These are phyloP conservation scores for Tipula confusa DNA, from an alignment of 2,888 invertebrate genomes.

Conservation along the genomic window DNA sequence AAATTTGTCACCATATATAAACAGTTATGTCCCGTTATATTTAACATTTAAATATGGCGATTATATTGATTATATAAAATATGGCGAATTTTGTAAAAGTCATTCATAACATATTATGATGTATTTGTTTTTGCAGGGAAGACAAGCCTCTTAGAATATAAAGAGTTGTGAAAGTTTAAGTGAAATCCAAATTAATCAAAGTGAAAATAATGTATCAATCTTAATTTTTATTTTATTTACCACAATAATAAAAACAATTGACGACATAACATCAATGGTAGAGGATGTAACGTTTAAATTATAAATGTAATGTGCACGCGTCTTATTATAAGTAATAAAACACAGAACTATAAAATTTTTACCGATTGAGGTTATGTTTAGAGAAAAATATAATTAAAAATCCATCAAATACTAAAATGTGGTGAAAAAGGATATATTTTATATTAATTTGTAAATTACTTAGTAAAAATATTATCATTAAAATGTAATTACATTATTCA, in stretches of 20 bases:
- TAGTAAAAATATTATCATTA: background rate
- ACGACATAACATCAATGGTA: background rate
- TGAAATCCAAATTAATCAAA: constrained; percentile 20
- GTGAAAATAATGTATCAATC: background rate
- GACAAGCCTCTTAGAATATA: background rate
- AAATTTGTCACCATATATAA: background rate
- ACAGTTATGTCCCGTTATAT: background rate
- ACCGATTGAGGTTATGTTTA: background rate
- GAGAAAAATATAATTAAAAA: background rate
- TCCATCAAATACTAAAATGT: background rate
- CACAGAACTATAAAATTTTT: background rate
- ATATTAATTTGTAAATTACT: background rate
- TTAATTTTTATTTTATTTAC: background rate
- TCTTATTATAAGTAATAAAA: background rate
- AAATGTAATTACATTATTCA: background rate
- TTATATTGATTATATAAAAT: background rate
- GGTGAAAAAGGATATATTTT: background rate
- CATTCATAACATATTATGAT: no score
- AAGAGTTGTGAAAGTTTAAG: background rate
- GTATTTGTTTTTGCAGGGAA: background rate
- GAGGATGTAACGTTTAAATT: background rate
- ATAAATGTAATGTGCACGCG: background rate
- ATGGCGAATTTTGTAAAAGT: background rate
- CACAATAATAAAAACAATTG: background rate
- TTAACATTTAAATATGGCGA: background rate